phyloP scores from a whole-genome alignment of 2,113 vertebrate species.

The Scopus umbretta region DNA sequence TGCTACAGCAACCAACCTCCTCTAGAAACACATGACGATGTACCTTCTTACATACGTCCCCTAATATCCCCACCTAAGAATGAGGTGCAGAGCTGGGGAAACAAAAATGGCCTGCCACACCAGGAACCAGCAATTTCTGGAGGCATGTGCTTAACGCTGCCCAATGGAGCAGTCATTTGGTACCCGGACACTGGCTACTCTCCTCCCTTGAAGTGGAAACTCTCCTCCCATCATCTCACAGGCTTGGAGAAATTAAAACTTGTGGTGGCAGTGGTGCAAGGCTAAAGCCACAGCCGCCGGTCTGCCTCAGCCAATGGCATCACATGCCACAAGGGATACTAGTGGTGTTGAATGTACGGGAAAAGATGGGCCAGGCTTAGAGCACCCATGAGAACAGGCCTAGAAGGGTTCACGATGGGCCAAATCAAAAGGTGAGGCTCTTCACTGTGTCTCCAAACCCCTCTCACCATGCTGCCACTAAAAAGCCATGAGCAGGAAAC shows the following conservation, averaged over 20 bases:
- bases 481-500: neutral
- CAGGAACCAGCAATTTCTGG: neutral
- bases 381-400: neutral
- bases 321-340: neutral
- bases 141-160: rapidly evolving
- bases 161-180: rapidly evolving
- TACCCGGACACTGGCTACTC: neutral
- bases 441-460: neutral
- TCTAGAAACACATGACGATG: neutral
- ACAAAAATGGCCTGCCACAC: neutral
- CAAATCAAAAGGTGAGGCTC: neutral
- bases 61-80: neutral
- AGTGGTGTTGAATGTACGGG: rapidly evolving
- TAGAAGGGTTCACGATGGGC: neutral
- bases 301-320: neutral
- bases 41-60: neutral
- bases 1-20: neutral
- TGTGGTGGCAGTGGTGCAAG: neutral
- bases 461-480: neutral
- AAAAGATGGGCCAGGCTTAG: rapidly evolving
- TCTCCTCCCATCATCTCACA: neutral
- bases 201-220: neutral
- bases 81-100: neutral
- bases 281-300: neutral
- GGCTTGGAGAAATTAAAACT: neutral